These are phyloP conservation scores for Siderastrea radians DNA, from an alignment of 92 coral and sea anemone genomes.

Conservation along the genomic window DNA sequence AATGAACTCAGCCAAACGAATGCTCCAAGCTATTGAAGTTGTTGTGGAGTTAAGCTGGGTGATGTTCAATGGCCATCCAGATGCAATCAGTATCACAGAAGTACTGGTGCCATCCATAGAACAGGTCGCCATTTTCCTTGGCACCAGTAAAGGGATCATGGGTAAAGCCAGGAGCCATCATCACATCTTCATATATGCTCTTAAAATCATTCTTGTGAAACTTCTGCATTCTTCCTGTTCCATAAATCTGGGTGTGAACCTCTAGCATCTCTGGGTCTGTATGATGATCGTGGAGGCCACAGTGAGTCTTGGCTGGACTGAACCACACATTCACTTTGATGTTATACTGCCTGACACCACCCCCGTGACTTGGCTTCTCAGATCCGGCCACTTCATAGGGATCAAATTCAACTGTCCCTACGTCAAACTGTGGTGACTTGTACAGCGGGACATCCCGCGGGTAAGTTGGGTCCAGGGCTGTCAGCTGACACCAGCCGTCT, in stretches of 20 bases:
- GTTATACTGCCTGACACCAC: constrained; percentile 41
- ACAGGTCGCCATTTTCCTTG: constrained; percentile 60
- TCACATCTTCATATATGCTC: constrained; percentile 79
- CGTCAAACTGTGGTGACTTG: constrained; percentile 85
- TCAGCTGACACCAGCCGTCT: constrained; percentile 82
- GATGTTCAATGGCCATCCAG: constrained; percentile 87
- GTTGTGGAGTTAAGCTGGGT: constrained; percentile 56
- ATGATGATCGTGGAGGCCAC: constrained; percentile 73
- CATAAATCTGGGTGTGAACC: constrained; percentile 76
- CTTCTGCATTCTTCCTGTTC: constrained; percentile 88
- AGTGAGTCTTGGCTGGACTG: constrained; percentile 68
- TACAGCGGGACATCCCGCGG: constrained; percentile 69
- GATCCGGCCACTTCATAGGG: constrained; percentile 62
- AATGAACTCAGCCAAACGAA: too few relatives aligned
- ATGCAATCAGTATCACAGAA: constrained; percentile 84
- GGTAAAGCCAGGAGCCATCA: constrained; percentile 77
- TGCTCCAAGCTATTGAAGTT: too few relatives aligned
- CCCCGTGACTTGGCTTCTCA: not conserved
- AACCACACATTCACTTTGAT: constrained; percentile 84
- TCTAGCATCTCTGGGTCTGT: constrained; percentile 79
- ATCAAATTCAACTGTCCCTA: constrained; percentile 74
- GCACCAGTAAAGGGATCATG: constrained; percentile 79
- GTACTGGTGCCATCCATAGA: constrained; percentile 85
- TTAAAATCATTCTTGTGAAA: constrained; percentile 62
- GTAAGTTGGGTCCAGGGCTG: constrained; percentile 47